Base-by-base conservation (phyloP, 1,140 invertebrate species). In the Sarcophaga peregrina region DNA sequence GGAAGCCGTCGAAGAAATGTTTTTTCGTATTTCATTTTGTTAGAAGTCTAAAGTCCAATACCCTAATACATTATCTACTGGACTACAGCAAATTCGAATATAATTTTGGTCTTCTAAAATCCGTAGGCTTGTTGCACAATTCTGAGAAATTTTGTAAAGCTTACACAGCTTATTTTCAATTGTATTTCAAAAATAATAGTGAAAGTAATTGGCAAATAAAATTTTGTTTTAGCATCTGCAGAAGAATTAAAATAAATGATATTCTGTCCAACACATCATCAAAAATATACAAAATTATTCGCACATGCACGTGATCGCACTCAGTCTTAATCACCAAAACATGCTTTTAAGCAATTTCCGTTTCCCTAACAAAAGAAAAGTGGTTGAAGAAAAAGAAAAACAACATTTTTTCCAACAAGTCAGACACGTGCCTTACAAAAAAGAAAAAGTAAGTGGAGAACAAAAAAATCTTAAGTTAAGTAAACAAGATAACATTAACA, bases 301-400 rank as follows among this genome's bases (percentile, higher is more conserved):
- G 8, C 5, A 78, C 75, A 78, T 73, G 25, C 47, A 78, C 75
- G 25, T 37, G 25, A 37, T 37, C 25, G 50, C 47, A 52, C 75
- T 78, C 48, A 78, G 47, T 50, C 75, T 50, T 78, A 78, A 78
- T 78, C 75, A 78, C 75, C 75, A 78, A 78, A 78, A 78, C 75
- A 78, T 50, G 75, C 75, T 78, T 78, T 20, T 50, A 78, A 78
- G 75, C 75, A 46, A 78, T 78, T 78, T 78, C 75, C 75, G 75
- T 78, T 78, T 78, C 47, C 75, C 50, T 17, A 78, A n/a, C 47
- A 8, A 50, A 78, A n/a, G 47, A 20, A 47, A 78, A 37, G 25
- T 37, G 75, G 47, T 17, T 50, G 75, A 50, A 13, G 20, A 37
- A 73, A 10, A 17, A 73, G 20, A 73, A 73, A 73, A 74, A 74